Percentiles rank a stretch among this genome's conserved stretches.
These are phyloP conservation scores for Craseonycteris thonglongyai DNA, from an alignment of 2,113 vertebrate genomes.

Conservation along the genomic window DNA sequence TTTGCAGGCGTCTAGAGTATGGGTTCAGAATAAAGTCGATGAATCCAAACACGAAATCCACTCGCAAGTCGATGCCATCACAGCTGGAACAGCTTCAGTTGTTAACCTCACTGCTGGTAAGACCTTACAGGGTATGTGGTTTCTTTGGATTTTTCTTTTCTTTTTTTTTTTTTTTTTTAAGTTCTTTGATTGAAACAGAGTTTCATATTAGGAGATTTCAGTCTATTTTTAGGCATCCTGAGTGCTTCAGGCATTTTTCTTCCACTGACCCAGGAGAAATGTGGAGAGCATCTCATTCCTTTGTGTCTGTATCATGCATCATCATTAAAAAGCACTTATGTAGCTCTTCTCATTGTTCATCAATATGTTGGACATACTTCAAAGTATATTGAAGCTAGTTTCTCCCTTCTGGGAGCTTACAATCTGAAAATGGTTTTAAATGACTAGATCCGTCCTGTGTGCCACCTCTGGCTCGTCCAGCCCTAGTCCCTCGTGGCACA, in stretches of 20 bases:
- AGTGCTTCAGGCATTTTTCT: background rate
- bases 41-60: constrained; percentile 99
- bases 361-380: background rate
- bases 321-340: background rate
- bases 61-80: constrained; percentile 98
- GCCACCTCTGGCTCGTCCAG: background rate
- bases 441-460: accelerated
- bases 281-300: background rate
- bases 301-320: background rate
- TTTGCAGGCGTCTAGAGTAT: constrained; percentile 94
- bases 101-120: constrained; percentile 99
- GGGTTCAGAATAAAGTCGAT: constrained; percentile 99
- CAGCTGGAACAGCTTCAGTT: constrained; percentile 97
- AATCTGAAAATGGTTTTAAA: background rate
- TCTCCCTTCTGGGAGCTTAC: background rate
- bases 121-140: constrained; percentile 41
- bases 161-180: background rate
- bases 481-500: background rate
- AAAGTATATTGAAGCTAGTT: background rate
- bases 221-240: constrained; percentile 29
- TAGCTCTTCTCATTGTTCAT: background rate
- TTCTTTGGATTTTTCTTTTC: too few relatives aligned
- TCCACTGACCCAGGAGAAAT: background rate
- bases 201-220: background rate
- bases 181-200: constrained; percentile 48